Conservation (phyloP, 2,113 vertebrate species). For the Eclectus roratus region DNA sequence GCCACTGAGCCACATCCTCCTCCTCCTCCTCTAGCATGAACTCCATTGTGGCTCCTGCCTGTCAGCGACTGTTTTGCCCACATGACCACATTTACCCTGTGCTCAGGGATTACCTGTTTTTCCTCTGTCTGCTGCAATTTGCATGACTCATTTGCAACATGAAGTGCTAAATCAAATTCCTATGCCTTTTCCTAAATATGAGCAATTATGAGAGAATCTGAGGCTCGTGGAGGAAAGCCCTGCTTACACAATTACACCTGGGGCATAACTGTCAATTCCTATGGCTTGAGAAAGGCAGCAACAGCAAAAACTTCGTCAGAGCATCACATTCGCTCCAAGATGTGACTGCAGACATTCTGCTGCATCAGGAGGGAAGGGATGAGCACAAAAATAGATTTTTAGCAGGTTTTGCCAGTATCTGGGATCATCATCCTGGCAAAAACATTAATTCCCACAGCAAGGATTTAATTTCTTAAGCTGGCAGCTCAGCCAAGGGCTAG, state of each 20-base stretch:
- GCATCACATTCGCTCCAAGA: background rate
- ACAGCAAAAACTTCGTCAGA: background rate
- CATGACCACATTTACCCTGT: background rate
- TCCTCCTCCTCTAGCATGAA: background rate
- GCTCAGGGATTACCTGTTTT: constrained; percentile 13
- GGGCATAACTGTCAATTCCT: background rate
- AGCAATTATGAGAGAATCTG: background rate
- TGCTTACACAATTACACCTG: background rate
- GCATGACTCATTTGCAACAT: constrained; percentile 30
- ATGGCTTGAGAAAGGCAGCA: background rate
- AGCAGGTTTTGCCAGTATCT: background rate
- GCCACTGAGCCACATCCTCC: background rate
- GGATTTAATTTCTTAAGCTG: background rate
- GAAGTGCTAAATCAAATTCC: constrained; percentile 20
- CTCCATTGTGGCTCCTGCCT: background rate
- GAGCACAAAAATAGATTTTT: background rate
- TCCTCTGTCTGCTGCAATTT: constrained; percentile 9
- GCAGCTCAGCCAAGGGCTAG: background rate
- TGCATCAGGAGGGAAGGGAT: background rate
- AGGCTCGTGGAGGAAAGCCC: background rate
- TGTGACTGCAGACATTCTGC: background rate
- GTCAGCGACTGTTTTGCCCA: background rate
- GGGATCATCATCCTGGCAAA: background rate
- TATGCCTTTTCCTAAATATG: background rate
- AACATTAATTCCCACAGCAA: background rate